phyloP scores from a whole-genome alignment of 37 sponge, comb jelly and placozoan genomes.

The Petrosia ficiformis region DNA sequence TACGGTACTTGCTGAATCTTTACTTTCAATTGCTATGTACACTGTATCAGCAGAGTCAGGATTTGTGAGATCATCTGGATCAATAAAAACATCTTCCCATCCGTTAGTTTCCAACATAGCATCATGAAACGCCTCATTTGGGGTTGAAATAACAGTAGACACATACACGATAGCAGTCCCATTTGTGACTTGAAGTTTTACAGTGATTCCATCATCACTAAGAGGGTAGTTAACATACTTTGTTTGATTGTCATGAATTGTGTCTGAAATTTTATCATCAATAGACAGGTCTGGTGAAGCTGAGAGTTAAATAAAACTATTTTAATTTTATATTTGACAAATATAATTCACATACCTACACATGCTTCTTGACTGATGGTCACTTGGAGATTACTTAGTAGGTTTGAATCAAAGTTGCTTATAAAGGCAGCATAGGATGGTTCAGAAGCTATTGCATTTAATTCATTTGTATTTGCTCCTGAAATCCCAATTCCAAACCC shows the following conservation, averaged over 20 bases:
- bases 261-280: neutral
- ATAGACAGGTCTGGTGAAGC: constrained; percentile 8
- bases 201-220: constrained; percentile 31
- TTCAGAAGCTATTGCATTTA: neutral
- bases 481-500: constrained; percentile 10
- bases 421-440: neutral
- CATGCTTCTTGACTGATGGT: constrained; percentile 41
- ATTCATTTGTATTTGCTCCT: neutral
- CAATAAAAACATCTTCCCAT: constrained; percentile 7
- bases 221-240: constrained; percentile 32
- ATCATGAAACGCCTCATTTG: constrained; percentile 44
- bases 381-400: constrained; percentile 18
- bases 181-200: constrained; percentile 9
- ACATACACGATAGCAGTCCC: constrained; percentile 30
- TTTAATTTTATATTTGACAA: neutral
- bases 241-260: neutral
- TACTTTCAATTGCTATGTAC: constrained; percentile 18
- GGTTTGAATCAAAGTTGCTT: constrained; percentile 11
- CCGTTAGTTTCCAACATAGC: constrained; percentile 6
- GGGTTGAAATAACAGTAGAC: constrained; percentile 25
- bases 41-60: neutral
- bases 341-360: constrained; percentile 10
- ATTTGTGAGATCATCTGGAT: neutral
- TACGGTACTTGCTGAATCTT: neutral
- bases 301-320: neutral